These are phyloP conservation scores for Acrobasis consociella DNA, from an alignment of 2,888 invertebrate species.

Conservation along the genomic window DNA sequence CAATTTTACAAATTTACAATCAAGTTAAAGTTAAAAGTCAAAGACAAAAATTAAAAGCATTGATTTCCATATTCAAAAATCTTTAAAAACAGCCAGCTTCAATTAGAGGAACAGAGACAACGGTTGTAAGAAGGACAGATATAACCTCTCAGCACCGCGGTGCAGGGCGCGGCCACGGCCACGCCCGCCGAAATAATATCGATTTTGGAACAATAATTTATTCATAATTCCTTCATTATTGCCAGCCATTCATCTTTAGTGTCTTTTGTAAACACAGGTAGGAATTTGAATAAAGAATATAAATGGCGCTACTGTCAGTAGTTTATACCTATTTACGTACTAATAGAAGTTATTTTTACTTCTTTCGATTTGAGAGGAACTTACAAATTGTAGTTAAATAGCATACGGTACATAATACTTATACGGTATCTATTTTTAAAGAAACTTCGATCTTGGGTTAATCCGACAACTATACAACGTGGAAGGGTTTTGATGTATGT, in stretches of 20 bases:
- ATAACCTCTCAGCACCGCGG: constrained; percentile 36
- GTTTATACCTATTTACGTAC: too few species aligned
- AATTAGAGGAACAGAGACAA: constrained; percentile 35
- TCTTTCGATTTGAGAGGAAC: too few species aligned
- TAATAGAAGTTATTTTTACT: too few species aligned
- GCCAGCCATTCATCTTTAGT: constrained; percentile 43
- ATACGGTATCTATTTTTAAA: too few species aligned
- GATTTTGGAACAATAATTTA: constrained; percentile 67
- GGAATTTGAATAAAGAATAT: constrained; percentile 24
- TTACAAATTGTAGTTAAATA: too few species aligned
- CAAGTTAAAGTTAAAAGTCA: neutral
- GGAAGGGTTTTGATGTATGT: too few species aligned
- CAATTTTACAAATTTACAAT: too few species aligned
- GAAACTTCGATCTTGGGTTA: too few species aligned
- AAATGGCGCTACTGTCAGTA: neutral
- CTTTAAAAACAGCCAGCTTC: constrained; percentile 1
- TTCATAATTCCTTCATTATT: constrained; percentile 69
- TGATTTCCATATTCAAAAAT: constrained; percentile 9
- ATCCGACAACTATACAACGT: too few species aligned
- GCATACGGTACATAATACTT: too few species aligned
- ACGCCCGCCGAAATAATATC: constrained; percentile 62
- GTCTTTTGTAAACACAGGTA: constrained; percentile 33
- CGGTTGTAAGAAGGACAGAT: constrained; percentile 41
- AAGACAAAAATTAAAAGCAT: neutral
- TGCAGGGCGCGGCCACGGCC: constrained; percentile 47